Evolutionary conservation across 2,888 invertebrate genomes (phyloP), one percentile per base, ranked within the genome.

Genomic region (Frankliniella intonsa): DNA sequence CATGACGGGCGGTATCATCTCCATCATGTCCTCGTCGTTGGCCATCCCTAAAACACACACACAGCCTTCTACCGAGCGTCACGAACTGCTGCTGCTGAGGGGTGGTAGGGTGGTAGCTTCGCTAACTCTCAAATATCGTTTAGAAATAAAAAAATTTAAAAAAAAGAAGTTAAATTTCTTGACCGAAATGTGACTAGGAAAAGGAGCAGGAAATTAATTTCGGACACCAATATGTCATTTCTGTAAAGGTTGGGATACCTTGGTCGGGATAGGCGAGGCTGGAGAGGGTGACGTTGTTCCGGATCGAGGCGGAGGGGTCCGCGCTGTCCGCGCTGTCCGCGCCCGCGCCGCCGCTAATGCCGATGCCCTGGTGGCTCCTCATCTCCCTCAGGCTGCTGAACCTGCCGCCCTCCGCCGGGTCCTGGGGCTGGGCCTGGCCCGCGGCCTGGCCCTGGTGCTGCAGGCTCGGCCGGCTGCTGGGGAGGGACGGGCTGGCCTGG

Each of bases 1-100:
- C 81, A 87, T 87, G 38, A 89, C 89, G 2, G 89, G 88, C 89
- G 89, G 90, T 85, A 92, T 92, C 87, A 91, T 90, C 84, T 90
- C 90, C 85, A 91, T 90, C 86, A 91, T 89, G 83, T 90, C 90
- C 62, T 90, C 90, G 11, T 84, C 83, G 79, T 85, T 76, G 69
- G 69, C 69, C 22, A 76, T 22, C 7, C 69, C 69, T 76, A 76
- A 76, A 76, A 76, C 69, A 76, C 69, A 76, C 69, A 76, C 25
- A 76, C 69, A 76, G 69, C 69, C 69, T 76, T 25, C 69, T 76
- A 76, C 69, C 69, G 69, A 76, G 69, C 69, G 69, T 76, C 69
- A 76, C 69, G 69, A 25, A 25, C 69, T 76, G 69, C 69, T 76
- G 69, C 5, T 38, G 38, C 38, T 38, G 38, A 12, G 5, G 38